Evolutionary conservation across 2,797 vertebrate species (phyloP).

Genomic region (Siniperca obscura): DNA sequence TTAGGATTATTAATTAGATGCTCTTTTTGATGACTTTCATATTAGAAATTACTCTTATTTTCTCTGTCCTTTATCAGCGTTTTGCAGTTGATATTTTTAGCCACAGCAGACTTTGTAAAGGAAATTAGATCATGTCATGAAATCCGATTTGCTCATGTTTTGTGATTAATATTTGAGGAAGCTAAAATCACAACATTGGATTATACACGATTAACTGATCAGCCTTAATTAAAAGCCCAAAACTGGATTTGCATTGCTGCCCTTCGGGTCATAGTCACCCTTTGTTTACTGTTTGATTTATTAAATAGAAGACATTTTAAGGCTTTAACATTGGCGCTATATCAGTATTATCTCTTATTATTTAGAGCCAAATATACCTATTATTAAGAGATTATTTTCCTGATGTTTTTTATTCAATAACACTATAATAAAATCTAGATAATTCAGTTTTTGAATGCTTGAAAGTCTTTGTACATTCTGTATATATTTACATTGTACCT

Average conservation of each 20-base stretch:
- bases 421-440: neutral
- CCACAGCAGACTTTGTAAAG: slow-evolving; percentile 14
- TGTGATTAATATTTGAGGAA: slow-evolving; percentile 47
- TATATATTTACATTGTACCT: neutral
- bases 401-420: slow-evolving; percentile 3
- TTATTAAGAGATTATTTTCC: neutral
- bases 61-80: slow-evolving; percentile 4
- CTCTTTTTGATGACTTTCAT: neutral
- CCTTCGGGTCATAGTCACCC: neutral
- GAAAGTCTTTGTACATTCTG: neutral
- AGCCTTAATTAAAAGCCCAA: slow-evolving; percentile 46
- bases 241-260: slow-evolving; percentile 18
- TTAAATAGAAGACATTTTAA: slow-evolving; percentile 2
- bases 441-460: neutral
- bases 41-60: neutral
- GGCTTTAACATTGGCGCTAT: neutral
- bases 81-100: slow-evolving; percentile 31
- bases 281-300: slow-evolving; percentile 12
- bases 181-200: slow-evolving; percentile 41
- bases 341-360: neutral
- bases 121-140: slow-evolving; percentile 48
- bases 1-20: neutral
- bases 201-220: slow-evolving; percentile 54
- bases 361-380: neutral
- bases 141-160: slow-evolving; percentile 41